Evolutionary conservation across 1,140 invertebrate species (phyloP), one percentile per base, ranked within the genome.

Genomic region (Drosophila elegans): DNA sequence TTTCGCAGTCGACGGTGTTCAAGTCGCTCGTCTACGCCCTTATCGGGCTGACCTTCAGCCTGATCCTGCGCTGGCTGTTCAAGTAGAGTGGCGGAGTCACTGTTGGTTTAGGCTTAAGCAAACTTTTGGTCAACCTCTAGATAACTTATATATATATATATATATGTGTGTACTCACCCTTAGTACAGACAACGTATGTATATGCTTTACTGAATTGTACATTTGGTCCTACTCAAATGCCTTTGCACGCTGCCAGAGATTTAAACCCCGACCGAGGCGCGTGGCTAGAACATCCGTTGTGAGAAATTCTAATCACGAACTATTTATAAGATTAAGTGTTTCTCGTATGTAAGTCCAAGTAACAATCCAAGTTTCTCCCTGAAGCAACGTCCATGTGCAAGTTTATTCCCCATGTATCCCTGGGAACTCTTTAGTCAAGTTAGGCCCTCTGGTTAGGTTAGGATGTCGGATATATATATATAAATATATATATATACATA

Each of bases 41-140:
- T n/a, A 62, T 89, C 36, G 84, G 85, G 4, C 69, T 89, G 7
- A 27, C 46, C 10, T 41, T 72, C 13, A 89, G 84, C 45, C 25
- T 89, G 3, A 61, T 89, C 21, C 44, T 89, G 44, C 84, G 84
- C 41, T 89, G 85, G 84, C 74, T 89, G 1, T 80, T 89, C 46
- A 89, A 89, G 60, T 89, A 88, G 79, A 71, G 4, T 32, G 39
- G 49, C 44, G 10, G 46, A 45, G 71, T 57, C 52, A 72, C 72
- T 55, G 77, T 57, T 59, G 61, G 48, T 76, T 82, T 72, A 88
- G n/a, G 46, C 27, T 72, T 77, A 83, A 79, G 76, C 39, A 60
- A 68, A 64, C 41, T 73, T 79, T 79, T 75, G 72, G 78, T 61
- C 83, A 81, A 85, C 64, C 59, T 64, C 64, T 59, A 66, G 29